These are phyloP conservation scores for Centropus bengalensis DNA, from an alignment of 2,113 vertebrate species.

Conservation along the genomic window DNA sequence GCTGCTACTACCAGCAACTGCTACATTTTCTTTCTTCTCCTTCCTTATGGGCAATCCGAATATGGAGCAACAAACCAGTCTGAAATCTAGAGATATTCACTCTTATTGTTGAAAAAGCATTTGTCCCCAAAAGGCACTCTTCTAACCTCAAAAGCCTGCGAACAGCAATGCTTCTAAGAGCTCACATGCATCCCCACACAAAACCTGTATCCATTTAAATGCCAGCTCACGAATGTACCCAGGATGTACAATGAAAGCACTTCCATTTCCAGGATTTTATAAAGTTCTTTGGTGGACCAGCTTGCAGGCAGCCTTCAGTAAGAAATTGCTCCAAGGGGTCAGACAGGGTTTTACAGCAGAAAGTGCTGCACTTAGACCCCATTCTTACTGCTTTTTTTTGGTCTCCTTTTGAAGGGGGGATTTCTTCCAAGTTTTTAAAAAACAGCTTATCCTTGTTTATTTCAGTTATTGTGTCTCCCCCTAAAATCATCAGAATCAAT, in stretches of 20 bases:
- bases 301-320: background rate
- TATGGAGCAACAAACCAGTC: background rate
- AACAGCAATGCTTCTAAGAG: background rate
- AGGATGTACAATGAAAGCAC: background rate
- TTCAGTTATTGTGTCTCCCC: background rate
- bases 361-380: background rate
- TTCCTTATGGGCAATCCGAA: background rate
- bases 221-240: background rate
- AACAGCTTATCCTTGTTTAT: background rate
- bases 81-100: background rate
- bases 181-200: background rate
- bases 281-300: background rate
- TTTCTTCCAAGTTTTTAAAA: background rate
- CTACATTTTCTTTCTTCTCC: background rate
- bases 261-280: conserved; percentile 3
- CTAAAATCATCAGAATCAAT: background rate
- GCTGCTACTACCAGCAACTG: background rate
- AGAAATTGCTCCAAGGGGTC: conserved; percentile 17
- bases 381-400: background rate
- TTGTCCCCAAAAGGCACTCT: background rate
- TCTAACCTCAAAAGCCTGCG: background rate
- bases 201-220: background rate
- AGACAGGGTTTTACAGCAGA: background rate
- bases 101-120: background rate
- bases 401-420: background rate